A percentile compares a stretch with the other conserved stretches of the same genome.
Conservation (phyloP, 2,888 invertebrate genomes). For the Magallana nippona region DNA sequence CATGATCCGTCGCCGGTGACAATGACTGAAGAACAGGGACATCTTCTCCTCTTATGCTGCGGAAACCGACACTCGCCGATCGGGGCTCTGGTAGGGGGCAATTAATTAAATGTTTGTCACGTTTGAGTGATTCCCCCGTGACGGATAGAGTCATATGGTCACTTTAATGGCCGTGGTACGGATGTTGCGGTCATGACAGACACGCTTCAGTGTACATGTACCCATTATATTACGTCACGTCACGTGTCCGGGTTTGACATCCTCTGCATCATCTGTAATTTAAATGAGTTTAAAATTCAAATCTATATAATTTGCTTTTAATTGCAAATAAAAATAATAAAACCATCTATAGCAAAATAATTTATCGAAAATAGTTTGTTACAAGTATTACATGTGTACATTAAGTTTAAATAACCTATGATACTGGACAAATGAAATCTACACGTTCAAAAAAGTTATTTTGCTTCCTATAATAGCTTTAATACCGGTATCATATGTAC, state of each 20-base stretch:
- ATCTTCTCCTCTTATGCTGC: constrained; percentile 2
- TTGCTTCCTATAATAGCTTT: too few relatives aligned
- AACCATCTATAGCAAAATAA: too few relatives aligned
- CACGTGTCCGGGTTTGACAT: not conserved
- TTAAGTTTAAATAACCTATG: too few relatives aligned
- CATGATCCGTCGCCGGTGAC: constrained; percentile 20
- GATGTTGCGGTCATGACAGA: constrained; percentile 8
- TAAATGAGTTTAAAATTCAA: too few relatives aligned
- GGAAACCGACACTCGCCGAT: not conserved
- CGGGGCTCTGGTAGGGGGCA: not conserved
- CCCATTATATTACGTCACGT: not conserved
- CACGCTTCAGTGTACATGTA: not conserved
- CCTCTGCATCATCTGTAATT: not conserved
- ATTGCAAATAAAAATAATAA: too few relatives aligned
- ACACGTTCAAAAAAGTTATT: too few relatives aligned
- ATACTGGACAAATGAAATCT: too few relatives aligned
- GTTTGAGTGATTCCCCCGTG: constrained; percentile 12
- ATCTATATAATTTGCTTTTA: too few relatives aligned
- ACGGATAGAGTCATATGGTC: not conserved
- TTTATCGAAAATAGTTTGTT: too few relatives aligned
- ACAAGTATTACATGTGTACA: too few relatives aligned
- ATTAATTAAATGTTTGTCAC: not conserved
- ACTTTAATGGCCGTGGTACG: not conserved
- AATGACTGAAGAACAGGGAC: not conserved
- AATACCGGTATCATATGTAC: too few relatives aligned